A percentile compares a stretch with the other conserved stretches of the same genome.
Conservation (phyloP, 2,113 vertebrate species). For the Dinomys branickii region DNA sequence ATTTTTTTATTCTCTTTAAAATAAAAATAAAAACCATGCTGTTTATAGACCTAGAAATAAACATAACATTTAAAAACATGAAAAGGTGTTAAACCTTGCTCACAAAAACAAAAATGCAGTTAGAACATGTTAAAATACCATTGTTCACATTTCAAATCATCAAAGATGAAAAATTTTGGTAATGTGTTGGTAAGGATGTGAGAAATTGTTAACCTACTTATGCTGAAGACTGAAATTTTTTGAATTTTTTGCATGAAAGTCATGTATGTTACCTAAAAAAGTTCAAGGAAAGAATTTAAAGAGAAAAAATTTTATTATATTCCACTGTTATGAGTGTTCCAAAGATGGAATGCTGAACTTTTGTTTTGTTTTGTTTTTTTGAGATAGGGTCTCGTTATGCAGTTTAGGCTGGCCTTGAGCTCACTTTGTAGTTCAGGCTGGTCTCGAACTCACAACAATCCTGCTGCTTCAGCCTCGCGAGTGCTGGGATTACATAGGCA, state of each 20-base stretch:
- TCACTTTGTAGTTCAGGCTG: too few relatives aligned
- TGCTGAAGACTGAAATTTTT: neutral
- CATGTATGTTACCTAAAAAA: neutral
- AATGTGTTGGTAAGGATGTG: neutral
- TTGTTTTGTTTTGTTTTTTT: too few relatives aligned
- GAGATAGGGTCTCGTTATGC: too few relatives aligned
- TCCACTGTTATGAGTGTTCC: neutral
- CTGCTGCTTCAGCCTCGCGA: too few relatives aligned
- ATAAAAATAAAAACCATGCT: neutral
- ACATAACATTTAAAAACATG: neutral
- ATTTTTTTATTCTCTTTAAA: too few relatives aligned
- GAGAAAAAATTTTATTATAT: neutral
- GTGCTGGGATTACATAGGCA: too few relatives aligned
- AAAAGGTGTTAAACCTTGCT: neutral
- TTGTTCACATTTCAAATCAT: neutral
- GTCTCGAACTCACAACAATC: too few relatives aligned
- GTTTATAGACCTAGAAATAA: neutral
- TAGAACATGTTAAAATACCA: neutral
- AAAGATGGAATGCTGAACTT: neutral
- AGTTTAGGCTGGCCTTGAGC: too few relatives aligned
- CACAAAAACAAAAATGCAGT: neutral
- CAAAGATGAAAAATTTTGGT: neutral
- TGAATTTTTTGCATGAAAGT: neutral
- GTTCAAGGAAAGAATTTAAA: neutral
- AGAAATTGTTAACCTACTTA: neutral